These are phyloP conservation scores for Aix galericulata DNA, from an alignment of 2,113 vertebrate genomes.

Conservation along the genomic window DNA sequence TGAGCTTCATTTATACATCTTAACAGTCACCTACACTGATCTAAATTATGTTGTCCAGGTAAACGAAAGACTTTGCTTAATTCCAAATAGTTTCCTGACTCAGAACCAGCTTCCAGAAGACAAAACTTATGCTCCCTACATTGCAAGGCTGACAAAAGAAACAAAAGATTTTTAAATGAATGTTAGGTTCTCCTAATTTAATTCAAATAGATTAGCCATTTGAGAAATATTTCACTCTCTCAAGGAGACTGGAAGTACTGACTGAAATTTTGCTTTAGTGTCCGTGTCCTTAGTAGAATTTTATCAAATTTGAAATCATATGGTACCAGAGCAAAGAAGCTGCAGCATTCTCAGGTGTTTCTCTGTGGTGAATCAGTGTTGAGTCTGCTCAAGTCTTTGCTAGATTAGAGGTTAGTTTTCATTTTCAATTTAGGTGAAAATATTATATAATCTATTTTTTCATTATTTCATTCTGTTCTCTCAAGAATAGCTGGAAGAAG, in stretches of 20 bases:
- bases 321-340: background rate
- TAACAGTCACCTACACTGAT: constrained; percentile 13
- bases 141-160: constrained; percentile 28
- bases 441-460: background rate
- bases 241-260: constrained; percentile 2
- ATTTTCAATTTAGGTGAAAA: background rate
- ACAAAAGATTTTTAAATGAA: constrained; percentile 47
- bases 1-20: background rate
- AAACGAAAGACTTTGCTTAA: too few species aligned
- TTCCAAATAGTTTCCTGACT: too few species aligned
- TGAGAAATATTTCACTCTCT: background rate
- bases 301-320: background rate
- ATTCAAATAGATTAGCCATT: constrained; percentile 22
- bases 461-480: background rate
- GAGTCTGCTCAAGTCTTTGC: background rate
- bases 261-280: constrained; percentile 20
- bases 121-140: background rate
- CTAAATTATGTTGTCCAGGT: constrained; percentile 8
- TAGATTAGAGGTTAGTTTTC: background rate
- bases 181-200: constrained; percentile 27
- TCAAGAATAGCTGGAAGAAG: background rate
- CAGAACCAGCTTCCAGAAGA: constrained; percentile 13
- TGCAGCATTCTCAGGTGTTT: background rate
- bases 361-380: background rate
- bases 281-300: background rate